These are phyloP conservation scores for Tigriopus californicus DNA, from an alignment of 2,888 invertebrate genomes.

Conservation along the genomic window DNA sequence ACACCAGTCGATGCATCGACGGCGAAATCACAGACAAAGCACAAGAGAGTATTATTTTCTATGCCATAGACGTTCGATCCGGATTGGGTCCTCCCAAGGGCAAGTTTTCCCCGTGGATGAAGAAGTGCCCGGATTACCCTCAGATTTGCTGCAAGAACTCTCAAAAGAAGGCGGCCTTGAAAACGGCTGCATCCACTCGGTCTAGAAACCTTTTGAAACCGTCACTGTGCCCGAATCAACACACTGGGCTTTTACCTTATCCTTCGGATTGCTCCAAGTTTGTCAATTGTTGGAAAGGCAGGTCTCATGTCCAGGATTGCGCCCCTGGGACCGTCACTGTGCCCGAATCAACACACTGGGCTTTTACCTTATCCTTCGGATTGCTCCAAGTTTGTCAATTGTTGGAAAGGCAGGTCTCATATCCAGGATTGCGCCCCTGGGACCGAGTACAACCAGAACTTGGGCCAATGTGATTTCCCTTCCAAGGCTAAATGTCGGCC, in stretches of 20 bases:
- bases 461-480: background rate
- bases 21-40: background rate
- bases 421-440: constrained; percentile 1
- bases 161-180: background rate
- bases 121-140: background rate
- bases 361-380: background rate
- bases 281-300: constrained; percentile 7
- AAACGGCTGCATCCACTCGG: background rate
- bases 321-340: background rate
- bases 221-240: constrained; percentile 1
- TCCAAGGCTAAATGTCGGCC: constrained; percentile 1
- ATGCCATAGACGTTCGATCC: too few relatives aligned
- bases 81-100: background rate
- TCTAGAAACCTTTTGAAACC: background rate
- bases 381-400: constrained; percentile 4
- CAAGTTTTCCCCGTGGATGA: background rate
- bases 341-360: constrained; percentile 1
- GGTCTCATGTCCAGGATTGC: background rate
- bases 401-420: constrained; percentile 2
- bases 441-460: background rate
- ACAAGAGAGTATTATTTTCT: too few relatives aligned
- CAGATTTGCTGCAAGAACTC: constrained; percentile 1
- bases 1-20: background rate
- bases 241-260: background rate
- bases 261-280: background rate